These are phyloP conservation scores for Ctenomys sociabilis DNA, from an alignment of 2,113 vertebrate species.

Conservation along the genomic window DNA sequence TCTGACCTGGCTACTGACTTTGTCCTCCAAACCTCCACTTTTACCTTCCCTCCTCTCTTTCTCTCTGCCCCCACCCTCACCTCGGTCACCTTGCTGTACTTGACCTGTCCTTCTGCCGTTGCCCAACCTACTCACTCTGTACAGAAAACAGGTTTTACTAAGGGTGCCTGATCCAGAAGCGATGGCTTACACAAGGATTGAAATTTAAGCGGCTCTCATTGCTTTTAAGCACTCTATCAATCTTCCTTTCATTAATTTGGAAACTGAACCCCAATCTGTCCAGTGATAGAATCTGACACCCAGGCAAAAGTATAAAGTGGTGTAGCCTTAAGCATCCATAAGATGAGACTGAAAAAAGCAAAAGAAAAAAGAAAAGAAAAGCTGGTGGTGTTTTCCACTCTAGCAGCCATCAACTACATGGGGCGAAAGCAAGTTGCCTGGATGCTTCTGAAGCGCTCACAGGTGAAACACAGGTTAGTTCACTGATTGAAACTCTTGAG, in stretches of 20 bases:
- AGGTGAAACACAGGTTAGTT: not conserved
- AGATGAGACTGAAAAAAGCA: not conserved
- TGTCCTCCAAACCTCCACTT: not conserved
- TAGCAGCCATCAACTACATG: not conserved
- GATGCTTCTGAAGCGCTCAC: not conserved
- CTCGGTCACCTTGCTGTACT: no score
- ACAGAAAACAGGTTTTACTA: not conserved
- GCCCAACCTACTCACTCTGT: not conserved
- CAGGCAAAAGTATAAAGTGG: not conserved
- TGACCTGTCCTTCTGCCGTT: not conserved
- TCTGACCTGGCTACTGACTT: not conserved
- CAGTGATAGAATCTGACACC: not conserved
- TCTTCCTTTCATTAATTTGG: not conserved
- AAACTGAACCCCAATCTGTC: not conserved
- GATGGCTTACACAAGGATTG: not conserved
- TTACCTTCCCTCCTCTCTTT: not conserved
- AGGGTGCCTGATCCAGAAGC: not conserved
- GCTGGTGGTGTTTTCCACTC: not conserved
- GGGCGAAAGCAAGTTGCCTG: not conserved
- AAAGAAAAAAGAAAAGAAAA: not conserved
- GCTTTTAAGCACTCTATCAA: not conserved
- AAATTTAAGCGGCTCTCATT: not conserved
- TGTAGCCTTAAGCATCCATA: not conserved
- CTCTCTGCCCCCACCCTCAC: not conserved
- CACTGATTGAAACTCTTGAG: not conserved